Evolutionary conservation across 2,797 vertebrate genomes (phyloP), one percentile per base, ranked within the genome.

Genomic region (Glossophaga mutica): DNA sequence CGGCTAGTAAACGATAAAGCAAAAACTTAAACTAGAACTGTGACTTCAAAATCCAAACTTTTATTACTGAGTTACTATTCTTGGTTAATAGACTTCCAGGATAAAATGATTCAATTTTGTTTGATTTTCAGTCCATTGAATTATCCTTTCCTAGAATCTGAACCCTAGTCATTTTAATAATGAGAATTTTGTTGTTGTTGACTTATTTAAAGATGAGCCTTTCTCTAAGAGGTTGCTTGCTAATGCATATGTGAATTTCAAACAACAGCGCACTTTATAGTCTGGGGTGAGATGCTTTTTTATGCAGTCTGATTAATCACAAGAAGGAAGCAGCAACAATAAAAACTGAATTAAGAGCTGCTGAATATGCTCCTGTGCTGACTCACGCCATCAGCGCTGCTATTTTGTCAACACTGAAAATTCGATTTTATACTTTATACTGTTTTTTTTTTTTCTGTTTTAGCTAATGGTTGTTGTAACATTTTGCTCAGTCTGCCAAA

Each of bases 401-500:
- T 95, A 8, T 81, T 87, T 85, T 79, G 84, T 92, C 81, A 85
- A 46, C 65, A 79, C 0, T 12, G n/a, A 90, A 87, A 48, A 88
- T 12, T 74, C 42, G 8, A 48, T 39, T 92, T 93, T 59, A 37
- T 82, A 9, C 59, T 90, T 81, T 32, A n/a, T 34, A 73, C 37
- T 15, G 3, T 71, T 77, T n/a, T 14, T 92, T 39, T 39, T 39
- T 62, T 62, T 95, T 90, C 87, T 96, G 34, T 37, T 92, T 88
- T 71, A 76, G 68, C 34, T 90, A 39, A 26, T 87, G 50, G 42
- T 50, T 50, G 21, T 87, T 91, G 32, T 55, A 85, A 85, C 71
- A 52, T 89, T 85, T 94, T 92, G 37, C 48, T 83, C 55, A 71
- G 26, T 91, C 82, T 94, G 15, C 87, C 71, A 55, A 68, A 95